Percentiles rank a stretch among this genome's conserved stretches.
Evolutionary conservation across 1,140 invertebrate species (phyloP).

Genomic region (Trinorchestia longiramus): DNA sequence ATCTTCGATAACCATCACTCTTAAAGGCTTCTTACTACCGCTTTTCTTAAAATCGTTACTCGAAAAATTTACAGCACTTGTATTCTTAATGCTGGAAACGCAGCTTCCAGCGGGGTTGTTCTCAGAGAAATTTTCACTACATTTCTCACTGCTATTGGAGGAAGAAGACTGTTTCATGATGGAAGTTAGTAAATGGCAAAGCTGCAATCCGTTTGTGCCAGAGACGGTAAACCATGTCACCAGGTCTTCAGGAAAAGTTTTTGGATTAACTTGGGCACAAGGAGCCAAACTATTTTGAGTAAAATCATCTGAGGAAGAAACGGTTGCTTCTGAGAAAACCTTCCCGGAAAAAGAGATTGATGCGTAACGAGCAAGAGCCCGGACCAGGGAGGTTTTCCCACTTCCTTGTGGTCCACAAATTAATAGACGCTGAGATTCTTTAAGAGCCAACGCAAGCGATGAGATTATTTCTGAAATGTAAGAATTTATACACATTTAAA

Average conservation of each 20-base stretch:
- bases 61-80: background rate
- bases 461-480: slow-evolving; percentile 36
- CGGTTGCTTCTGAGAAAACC: background rate
- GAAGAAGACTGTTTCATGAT: background rate
- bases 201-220: slow-evolving; percentile 8
- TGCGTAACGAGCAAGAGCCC: background rate
- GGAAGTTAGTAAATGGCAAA: slow-evolving; percentile 10
- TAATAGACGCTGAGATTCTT: slow-evolving; percentile 59
- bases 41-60: background rate
- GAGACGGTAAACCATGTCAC: background rate
- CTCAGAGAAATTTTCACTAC: background rate
- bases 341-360: background rate
- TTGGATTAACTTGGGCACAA: background rate
- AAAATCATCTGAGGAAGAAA: background rate
- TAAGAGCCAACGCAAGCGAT: background rate
- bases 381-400: slow-evolving; percentile 60
- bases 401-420: slow-evolving; percentile 59
- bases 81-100: background rate
- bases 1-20: slow-evolving; percentile 3
- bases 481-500: slow-evolving; percentile 49
- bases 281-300: background rate
- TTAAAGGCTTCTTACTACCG: background rate
- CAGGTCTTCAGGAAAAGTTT: background rate
- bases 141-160: background rate
- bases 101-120: background rate